Evolutionary conservation across 2,113 vertebrate genomes (phyloP), one percentile per base, ranked within the genome.

Genomic region (Bucco capensis): DNA sequence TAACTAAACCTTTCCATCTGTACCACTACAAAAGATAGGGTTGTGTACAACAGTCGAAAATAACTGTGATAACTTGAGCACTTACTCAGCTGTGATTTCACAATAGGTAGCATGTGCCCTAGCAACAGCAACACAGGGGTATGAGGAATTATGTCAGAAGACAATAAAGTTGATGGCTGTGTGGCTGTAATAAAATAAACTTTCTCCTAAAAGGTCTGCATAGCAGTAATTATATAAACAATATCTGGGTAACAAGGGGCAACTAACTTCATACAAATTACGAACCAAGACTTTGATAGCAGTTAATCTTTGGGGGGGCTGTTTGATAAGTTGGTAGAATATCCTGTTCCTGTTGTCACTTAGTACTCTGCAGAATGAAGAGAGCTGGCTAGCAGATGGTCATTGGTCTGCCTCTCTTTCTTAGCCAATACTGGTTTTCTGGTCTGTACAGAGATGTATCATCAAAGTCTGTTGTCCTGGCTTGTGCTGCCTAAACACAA

Each of bases 141-240:
- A 64, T 31, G 69, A 92, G 31, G 30, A 14, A 60, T 86, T 46
- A 87, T 81, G 40, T 83, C 28, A 90, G 56, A 92, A 85, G 60
- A 72, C 66, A 84, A 78, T 72, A 64, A 95, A 87, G 46, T 12
- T 87, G 69, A 89, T 84, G 73, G 38, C 90, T 94, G 62, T 83
- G 46, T 82, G 22, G 13, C 40, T 92, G 44, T 91, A 33, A 46
- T 88, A 30, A 88, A 90, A 93, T 64, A 38, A 83, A 14, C 37
- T 80, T 91, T 87, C 64, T 83, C 33, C 51, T 86, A 19, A 83
- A 91, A 88, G 72, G 28, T 17, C 30, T 86, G 62, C 77, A 73
- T 33, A 31, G n/a, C 42, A 83, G 44, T 66, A 50, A 72, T 49
- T 89, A 50, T 38, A 86, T 37, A 33, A 83, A 47, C 23, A 77